phyloP scores from a whole-genome alignment of 2,113 vertebrate species.

The Miniopterus natalensis region DNA sequence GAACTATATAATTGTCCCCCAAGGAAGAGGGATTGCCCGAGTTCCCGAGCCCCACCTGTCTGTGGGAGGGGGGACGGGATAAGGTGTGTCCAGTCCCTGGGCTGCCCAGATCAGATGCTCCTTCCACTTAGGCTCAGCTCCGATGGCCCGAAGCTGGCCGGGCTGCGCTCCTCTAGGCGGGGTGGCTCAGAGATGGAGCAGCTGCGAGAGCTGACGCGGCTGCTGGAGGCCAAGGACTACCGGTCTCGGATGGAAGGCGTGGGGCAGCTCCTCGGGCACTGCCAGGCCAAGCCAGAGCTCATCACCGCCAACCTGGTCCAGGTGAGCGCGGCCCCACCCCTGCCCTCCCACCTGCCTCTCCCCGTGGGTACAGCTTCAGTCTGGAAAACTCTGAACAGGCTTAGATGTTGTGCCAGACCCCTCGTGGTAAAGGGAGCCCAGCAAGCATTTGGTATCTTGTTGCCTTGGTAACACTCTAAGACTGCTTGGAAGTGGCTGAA shows the following conservation, averaged over 20 bases:
- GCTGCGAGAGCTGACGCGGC: slow-evolving; percentile 77
- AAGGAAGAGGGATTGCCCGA: background rate
- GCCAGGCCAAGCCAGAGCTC: slow-evolving; percentile 75
- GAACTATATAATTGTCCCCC: background rate
- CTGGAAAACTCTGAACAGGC: background rate
- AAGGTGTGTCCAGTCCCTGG: background rate
- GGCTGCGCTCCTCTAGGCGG: background rate
- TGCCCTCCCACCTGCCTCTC: background rate
- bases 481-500: background rate
- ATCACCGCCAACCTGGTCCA: slow-evolving; percentile 81
- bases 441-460: background rate
- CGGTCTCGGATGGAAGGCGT: slow-evolving; percentile 81
- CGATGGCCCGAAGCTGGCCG: rapidly evolving
- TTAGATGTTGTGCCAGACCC: background rate
- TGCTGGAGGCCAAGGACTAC: slow-evolving; percentile 84
- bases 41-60: background rate
- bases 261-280: slow-evolving; percentile 77
- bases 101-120: background rate
- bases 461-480: background rate
- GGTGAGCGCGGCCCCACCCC: slow-evolving; percentile 57
- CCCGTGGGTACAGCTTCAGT: background rate
- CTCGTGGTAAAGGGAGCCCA: background rate
- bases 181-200: slow-evolving; percentile 50
- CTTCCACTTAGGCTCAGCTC: slow-evolving; percentile 35
- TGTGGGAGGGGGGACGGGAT: background rate